These are phyloP conservation scores for Xylota segnis DNA, from an alignment of 2,888 invertebrate genomes.

Conservation along the genomic window DNA sequence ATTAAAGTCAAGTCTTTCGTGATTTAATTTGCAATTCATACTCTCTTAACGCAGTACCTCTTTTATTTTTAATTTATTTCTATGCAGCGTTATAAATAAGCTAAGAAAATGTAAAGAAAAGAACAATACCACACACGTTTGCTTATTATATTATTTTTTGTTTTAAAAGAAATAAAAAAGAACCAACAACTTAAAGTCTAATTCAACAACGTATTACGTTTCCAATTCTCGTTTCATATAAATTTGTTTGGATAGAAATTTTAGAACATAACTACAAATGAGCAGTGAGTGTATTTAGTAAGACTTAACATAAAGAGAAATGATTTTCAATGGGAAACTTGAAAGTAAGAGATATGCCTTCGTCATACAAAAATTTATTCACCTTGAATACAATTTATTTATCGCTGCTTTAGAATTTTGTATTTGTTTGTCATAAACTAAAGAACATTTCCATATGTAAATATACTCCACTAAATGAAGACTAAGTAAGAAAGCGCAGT, in stretches of 20 bases:
- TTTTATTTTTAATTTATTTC: constrained; percentile 24
- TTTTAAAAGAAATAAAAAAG: not conserved
- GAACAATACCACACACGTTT: constrained; percentile 3
- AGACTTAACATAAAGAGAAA: no score
- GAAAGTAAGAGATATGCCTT: no score
- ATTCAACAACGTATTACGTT: constrained; percentile 14
- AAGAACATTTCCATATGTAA: no score
- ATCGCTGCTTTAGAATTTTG: no score
- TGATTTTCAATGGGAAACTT: no score
- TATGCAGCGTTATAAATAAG: constrained; percentile 32
- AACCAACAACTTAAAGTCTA: constrained; percentile 7
- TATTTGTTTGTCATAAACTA: no score
- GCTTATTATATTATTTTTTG: not conserved
- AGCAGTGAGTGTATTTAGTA: not conserved
- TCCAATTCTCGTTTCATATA: not conserved
- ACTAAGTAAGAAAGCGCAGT: no score
- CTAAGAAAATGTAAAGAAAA: constrained; percentile 15
- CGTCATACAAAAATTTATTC: no score
- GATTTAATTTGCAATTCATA: constrained; percentile 23
- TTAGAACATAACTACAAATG: constrained; percentile 3
- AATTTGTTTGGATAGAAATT: not conserved
- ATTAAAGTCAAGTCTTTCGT: constrained; percentile 48
- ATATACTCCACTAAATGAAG: no score
- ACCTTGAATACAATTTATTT: no score
- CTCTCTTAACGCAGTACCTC: not conserved